Evolutionary conservation across 2,797 vertebrate species (phyloP).

Genomic region (Prionace glauca): DNA sequence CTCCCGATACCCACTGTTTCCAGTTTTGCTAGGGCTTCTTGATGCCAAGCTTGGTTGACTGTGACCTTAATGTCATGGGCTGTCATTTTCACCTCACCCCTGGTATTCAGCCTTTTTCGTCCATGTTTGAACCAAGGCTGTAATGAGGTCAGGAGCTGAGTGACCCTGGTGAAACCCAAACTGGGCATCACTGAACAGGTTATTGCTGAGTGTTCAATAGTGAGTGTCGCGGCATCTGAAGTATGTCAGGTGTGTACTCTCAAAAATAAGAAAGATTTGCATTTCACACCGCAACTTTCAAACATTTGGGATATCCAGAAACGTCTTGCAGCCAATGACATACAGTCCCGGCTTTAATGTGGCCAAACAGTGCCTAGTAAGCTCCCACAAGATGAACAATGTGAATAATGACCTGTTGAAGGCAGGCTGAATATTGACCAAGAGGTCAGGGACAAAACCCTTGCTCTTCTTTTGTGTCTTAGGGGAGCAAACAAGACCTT

Average conservation of each 20-base stretch:
- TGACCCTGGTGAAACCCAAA: no score
- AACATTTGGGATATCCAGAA: neutral
- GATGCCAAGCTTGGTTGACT: no score
- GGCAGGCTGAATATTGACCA: neutral
- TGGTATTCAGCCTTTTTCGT: no score
- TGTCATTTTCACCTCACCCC: no score
- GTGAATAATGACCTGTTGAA: neutral
- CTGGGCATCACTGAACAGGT: no score
- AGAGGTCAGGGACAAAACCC: neutral
- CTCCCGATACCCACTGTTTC: no score
- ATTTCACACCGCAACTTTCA: neutral
- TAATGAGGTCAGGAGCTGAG: no score
- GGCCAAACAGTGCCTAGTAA: neutral
- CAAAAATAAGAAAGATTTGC: neutral
- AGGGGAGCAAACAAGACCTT: neutral
- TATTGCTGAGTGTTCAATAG: neutral
- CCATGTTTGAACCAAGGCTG: no score
- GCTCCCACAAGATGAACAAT: neutral
- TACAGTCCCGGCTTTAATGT: neutral
- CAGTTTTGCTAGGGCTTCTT: no score
- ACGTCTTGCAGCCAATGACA: neutral
- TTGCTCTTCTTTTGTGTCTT: neutral
- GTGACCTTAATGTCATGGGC: no score
- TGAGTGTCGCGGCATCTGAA: neutral
- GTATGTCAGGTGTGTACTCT: neutral